Conservation (phyloP, 2,113 vertebrate species). For the Hippopotamus amphibius region DNA sequence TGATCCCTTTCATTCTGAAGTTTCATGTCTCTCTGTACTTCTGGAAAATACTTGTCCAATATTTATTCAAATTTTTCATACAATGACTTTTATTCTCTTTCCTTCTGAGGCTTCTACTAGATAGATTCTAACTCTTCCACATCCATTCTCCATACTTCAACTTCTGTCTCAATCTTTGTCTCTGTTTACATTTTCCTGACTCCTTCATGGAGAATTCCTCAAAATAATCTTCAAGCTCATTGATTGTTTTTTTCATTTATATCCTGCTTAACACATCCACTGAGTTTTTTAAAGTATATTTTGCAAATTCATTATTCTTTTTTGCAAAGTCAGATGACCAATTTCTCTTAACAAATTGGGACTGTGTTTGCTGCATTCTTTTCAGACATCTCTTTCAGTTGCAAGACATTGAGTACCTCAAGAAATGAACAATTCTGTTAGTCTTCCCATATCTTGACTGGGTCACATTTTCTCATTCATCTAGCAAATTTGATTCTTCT, state of each 20-base stretch:
- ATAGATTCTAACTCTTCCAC: background rate
- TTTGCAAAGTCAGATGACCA: background rate
- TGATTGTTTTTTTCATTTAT: background rate
- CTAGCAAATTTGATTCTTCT: background rate
- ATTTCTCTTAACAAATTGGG: background rate
- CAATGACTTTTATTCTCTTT: background rate
- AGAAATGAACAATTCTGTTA: background rate
- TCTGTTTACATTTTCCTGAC: background rate
- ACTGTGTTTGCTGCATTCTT: background rate
- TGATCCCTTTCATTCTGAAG: background rate
- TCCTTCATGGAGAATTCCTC: background rate
- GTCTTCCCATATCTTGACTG: background rate
- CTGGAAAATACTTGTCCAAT: background rate
- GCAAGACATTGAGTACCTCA: background rate
- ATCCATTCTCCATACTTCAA: background rate
- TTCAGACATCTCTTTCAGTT: background rate
- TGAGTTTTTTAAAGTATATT: background rate
- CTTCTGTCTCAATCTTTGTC: background rate
- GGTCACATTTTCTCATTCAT: background rate
- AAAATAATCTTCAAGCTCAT: background rate
- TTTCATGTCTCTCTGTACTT: background rate
- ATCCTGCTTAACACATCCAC: background rate
- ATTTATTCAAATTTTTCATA: slow-evolving; percentile 9
- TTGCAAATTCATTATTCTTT: background rate
- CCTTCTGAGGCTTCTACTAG: background rate